Evolutionary conservation across 2,113 vertebrate species (phyloP).

Genomic region (Phoxinus phoxinus): DNA sequence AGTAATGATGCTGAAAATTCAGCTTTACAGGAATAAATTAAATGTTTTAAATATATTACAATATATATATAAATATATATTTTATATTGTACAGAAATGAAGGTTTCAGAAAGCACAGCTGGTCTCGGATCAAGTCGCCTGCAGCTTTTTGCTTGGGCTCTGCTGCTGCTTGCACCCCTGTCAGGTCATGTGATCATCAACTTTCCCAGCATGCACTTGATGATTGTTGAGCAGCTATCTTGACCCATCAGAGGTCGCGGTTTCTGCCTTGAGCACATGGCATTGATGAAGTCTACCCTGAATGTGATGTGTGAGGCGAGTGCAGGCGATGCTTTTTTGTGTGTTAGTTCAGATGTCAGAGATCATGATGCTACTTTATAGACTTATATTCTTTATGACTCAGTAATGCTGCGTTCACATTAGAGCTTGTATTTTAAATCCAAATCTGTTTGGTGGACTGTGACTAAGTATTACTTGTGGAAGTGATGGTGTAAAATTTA

Average conservation of each 20-base stretch:
- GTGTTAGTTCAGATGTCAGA: not conserved
- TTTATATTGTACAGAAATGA: not conserved
- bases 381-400: not conserved
- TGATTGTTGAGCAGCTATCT: not conserved
- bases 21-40: too few species aligned
- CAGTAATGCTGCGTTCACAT: not conserved
- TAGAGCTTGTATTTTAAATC: not conserved
- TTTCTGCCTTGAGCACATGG: too few species aligned
- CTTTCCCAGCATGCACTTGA: slow-evolving; percentile 23
- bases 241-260: not conserved
- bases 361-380: not conserved
- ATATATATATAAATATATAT: too few species aligned
- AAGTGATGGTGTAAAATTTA: not conserved
- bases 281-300: not conserved
- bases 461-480: not conserved
- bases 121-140: slow-evolving; percentile 10
- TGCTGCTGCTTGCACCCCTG: not conserved
- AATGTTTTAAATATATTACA: too few species aligned
- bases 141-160: not conserved
- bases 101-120: not conserved
- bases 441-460: not conserved
- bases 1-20: too few species aligned
- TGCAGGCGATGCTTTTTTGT: too few species aligned
- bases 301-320: not conserved
- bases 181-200: slow-evolving; percentile 5